These are phyloP conservation scores for Musca domestica DNA, from an alignment of 1,140 invertebrate genomes.

Conservation along the genomic window DNA sequence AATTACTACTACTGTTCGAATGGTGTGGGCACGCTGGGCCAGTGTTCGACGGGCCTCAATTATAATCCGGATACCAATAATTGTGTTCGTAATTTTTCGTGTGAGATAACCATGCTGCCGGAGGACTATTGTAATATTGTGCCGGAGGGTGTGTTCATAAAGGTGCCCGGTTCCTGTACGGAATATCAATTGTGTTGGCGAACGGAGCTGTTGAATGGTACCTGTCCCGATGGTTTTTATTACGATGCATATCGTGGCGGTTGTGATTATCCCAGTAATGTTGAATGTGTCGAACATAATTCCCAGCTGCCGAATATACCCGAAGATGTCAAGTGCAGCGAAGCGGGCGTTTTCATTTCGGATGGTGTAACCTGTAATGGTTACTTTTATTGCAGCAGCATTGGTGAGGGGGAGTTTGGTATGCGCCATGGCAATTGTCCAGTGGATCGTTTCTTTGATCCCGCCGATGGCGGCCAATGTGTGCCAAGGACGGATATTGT, in stretches of 20 bases:
- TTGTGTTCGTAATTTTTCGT: slow-evolving; percentile 40
- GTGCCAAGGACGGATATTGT: slow-evolving; percentile 34
- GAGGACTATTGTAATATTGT: slow-evolving; percentile 46
- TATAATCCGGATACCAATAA: slow-evolving; percentile 37
- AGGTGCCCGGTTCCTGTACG: slow-evolving; percentile 34
- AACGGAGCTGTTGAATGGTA: slow-evolving; percentile 31
- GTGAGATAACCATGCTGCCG: slow-evolving; percentile 32
- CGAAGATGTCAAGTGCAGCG: slow-evolving; percentile 28
- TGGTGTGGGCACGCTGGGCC: slow-evolving; percentile 33
- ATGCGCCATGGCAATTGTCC: slow-evolving; percentile 38
- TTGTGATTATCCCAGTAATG: slow-evolving; percentile 41
- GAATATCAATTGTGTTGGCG: slow-evolving; percentile 44
- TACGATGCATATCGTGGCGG: slow-evolving; percentile 33
- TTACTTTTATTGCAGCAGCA: slow-evolving; percentile 37
- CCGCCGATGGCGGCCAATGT: slow-evolving; percentile 35
- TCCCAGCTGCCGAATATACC: slow-evolving; percentile 24
- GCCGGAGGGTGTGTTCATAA: slow-evolving; percentile 43
- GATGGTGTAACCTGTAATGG: slow-evolving; percentile 40
- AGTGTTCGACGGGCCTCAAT: slow-evolving; percentile 38
- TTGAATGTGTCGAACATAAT: slow-evolving; percentile 29
- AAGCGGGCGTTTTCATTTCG: slow-evolving; percentile 36
- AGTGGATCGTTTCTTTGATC: slow-evolving; percentile 35
- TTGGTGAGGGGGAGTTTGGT: slow-evolving; percentile 13
- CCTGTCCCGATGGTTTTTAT: slow-evolving; percentile 38
- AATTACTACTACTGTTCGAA: slow-evolving; percentile 43